Evolutionary conservation across 2,797 vertebrate genomes (phyloP).

Genomic region (Hapalemur alaotrensis): DNA sequence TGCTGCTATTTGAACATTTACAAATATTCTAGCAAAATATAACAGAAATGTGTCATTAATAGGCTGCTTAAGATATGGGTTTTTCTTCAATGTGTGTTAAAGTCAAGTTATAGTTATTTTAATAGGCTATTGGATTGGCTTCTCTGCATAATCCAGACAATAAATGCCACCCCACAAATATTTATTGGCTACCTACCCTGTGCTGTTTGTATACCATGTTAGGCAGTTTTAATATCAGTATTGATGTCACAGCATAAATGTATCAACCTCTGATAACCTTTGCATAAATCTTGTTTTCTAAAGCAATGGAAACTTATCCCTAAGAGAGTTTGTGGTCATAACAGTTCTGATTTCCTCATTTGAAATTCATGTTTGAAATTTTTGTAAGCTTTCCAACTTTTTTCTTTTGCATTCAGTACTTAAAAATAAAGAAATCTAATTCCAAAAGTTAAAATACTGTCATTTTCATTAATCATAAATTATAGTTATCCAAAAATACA

Average conservation of each 20-base stretch:
- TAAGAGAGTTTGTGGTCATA: background rate
- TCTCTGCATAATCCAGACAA: background rate
- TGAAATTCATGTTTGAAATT: slow-evolving; percentile 29
- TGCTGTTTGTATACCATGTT: background rate
- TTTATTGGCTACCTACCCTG: background rate
- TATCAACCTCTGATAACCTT: background rate
- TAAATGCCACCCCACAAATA: background rate
- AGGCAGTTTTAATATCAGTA: slow-evolving; percentile 1
- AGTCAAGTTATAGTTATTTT: slow-evolving; percentile 28
- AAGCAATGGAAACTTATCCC: background rate
- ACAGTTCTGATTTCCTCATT: background rate
- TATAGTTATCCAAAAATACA: background rate
- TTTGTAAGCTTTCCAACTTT: background rate
- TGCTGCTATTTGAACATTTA: slow-evolving; percentile 20
- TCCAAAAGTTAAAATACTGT: slow-evolving; percentile 19
- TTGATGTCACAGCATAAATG: background rate
- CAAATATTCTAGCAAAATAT: background rate
- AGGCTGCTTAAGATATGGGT: background rate
- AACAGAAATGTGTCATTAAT: background rate
- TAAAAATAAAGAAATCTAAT: slow-evolving; percentile 25
- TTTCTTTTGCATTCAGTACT: slow-evolving; percentile 14
- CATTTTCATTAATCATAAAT: slow-evolving; percentile 9
- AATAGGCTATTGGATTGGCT: background rate
- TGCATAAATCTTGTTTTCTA: slow-evolving; percentile 10
- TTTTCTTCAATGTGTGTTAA: background rate